phyloP scores from a whole-genome alignment of 2,888 invertebrate species.

The Synanthedon myopaeformis region DNA sequence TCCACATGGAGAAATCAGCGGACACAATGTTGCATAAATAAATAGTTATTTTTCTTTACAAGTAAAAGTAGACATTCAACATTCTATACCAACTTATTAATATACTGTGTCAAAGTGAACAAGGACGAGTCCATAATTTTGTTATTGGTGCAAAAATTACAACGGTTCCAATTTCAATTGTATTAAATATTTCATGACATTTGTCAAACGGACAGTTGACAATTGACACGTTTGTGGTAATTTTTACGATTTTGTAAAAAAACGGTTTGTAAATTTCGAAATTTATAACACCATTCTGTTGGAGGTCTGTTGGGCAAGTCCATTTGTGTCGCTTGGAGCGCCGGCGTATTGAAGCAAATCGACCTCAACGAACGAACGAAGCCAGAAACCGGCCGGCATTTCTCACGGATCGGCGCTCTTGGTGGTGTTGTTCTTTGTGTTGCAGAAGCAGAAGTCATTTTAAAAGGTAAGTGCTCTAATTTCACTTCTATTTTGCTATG shows the following conservation, averaged over 20 bases:
- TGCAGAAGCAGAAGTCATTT: conserved; percentile 20
- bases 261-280: conserved; percentile 16
- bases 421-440: conserved; percentile 30
- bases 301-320: conserved; percentile 53
- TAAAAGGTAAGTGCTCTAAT: conserved; percentile 30
- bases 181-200: conserved; percentile 34
- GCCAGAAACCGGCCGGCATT: conserved; percentile 55
- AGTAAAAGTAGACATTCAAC: too few species aligned
- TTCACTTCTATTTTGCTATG: too few species aligned
- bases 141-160: conserved; percentile 25
- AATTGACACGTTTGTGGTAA: conserved; percentile 25
- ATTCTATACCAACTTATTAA: too few species aligned
- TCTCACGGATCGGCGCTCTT: conserved; percentile 50
- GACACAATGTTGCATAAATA: too few species aligned
- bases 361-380: conserved; percentile 41
- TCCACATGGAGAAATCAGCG: too few species aligned
- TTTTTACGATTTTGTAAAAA: conserved; percentile 4
- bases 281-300: conserved; percentile 24
- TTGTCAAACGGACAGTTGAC: conserved; percentile 21
- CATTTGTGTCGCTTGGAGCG: conserved; percentile 31
- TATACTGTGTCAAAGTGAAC: too few species aligned
- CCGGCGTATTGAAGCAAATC: conserved; percentile 58
- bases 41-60: too few species aligned
- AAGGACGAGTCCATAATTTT: conserved; percentile 55
- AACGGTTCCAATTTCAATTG: conserved; percentile 36